Conservation (phyloP, 2,888 invertebrate species). For the Cerastis leucographa region DNA sequence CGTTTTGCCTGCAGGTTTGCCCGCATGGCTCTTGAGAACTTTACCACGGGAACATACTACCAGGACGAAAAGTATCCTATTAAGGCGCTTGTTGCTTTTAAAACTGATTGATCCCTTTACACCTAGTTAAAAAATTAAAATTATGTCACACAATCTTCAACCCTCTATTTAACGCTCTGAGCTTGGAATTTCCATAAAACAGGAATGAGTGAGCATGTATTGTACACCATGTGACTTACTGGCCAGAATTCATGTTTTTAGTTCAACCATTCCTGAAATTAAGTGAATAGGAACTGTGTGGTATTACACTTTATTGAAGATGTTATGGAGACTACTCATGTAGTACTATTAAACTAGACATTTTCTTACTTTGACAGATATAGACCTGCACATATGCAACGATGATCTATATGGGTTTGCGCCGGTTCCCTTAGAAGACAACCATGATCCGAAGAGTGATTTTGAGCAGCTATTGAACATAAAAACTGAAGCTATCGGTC, state of each 20-base stretch:
- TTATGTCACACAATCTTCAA: no score
- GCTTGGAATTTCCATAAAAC: not conserved
- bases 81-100: not conserved
- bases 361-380: conserved; percentile 65
- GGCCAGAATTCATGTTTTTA: not conserved
- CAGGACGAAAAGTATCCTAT: not conserved
- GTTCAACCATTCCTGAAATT: not conserved
- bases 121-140: no score
- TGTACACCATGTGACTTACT: not conserved
- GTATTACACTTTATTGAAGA: not conserved
- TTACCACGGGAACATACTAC: not conserved
- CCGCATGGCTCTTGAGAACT: not conserved
- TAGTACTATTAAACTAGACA: not conserved
- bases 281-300: not conserved
- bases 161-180: not conserved
- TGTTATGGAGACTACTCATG: not conserved
- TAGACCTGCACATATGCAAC: conserved; percentile 93
- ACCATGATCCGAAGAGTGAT: conserved; percentile 92
- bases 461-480: conserved; percentile 93
- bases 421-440: conserved; percentile 94
- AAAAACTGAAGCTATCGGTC: conserved; percentile 93
- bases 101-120: not conserved
- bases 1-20: not conserved
- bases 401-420: conserved; percentile 95
- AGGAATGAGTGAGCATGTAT: not conserved